Evolutionary conservation across 2,113 vertebrate species (phyloP), one percentile per base, ranked within the genome.

Genomic region (Gadus chalcogrammus): DNA sequence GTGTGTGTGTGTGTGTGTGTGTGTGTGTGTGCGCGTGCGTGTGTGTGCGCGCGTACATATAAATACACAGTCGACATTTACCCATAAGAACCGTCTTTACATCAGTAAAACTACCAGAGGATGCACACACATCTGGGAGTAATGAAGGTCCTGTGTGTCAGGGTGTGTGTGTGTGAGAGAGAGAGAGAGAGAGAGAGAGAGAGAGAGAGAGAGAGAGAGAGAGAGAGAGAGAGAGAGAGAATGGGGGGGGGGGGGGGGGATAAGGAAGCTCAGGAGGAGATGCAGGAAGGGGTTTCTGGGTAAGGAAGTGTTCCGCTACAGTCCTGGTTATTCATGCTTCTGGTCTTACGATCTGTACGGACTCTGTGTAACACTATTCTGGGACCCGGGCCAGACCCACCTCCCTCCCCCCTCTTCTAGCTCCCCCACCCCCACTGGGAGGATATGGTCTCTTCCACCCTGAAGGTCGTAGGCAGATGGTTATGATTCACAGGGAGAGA

Each of bases 81-180:
- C 31, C 31, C 31, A 31, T 31, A 31, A 31, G 31, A 31, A 31
- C 31, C 31, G 31, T 31, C 31, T 31, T 31, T 31, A 31, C 31
- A 6, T 31, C 31, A 31, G 2, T 31, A 31, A 31, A 31, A 31
- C 31, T 31, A 31, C 31, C 31, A 31, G 31, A 31, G 31, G 31
- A 31, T 31, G 31, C 31, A 3, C 52, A 12, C 79, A 91, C 92
- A 93, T 91, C 90, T 93, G 91, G 88, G 82, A 90, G 77, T 79
- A 91, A 91, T 90, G 78, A 85, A 78, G 76, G 65, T 68, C 68
- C 31, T 76, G 67, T 56, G 73, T 65, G 16, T 77, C 38, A 69
- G 58, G 61, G 70, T 35, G 42, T 73, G 56, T 31, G 68, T 48
- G 52, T 65, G 38, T 64, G 48, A 28, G 55, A 27, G 60, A 42